Conservation (phyloP, 1,140 invertebrate species). For the Bombus sylvicola region DNA sequence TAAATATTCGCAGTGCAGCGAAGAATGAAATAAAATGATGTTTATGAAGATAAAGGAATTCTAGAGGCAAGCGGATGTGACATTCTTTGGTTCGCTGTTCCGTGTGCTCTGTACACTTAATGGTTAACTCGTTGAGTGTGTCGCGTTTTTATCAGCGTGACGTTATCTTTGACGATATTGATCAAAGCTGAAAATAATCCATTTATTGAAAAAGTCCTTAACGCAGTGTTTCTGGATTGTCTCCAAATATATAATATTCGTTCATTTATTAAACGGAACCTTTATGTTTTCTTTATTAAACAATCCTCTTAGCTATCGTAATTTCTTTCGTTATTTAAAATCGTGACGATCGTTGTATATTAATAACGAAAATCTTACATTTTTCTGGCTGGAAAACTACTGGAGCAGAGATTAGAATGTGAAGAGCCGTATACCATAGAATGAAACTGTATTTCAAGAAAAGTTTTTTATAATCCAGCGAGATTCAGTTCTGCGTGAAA, state of each 20-base stretch:
- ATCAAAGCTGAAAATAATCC: constrained; percentile 34
- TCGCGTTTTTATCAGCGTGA: constrained; percentile 8
- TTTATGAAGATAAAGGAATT: background rate
- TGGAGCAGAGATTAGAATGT: background rate
- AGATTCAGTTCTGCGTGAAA: background rate
- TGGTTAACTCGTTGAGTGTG: background rate
- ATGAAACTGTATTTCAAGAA: background rate
- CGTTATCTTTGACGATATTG: constrained; percentile 25
- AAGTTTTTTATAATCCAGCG: background rate
- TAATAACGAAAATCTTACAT: background rate
- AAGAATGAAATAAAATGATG: background rate
- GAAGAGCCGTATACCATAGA: too few relatives aligned
- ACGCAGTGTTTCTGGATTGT: too few relatives aligned
- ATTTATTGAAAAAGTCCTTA: constrained; percentile 5
- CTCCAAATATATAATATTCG: background rate
- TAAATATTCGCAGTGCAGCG: background rate
- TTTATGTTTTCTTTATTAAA: background rate
- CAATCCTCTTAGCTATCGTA: background rate
- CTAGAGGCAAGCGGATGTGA: background rate
- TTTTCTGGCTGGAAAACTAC: background rate
- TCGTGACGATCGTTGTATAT: background rate
- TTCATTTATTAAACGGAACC: background rate
- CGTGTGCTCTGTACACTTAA: background rate
- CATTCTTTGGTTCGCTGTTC: background rate
- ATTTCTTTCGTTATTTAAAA: background rate